A percentile compares a stretch with the other conserved stretches of the same genome.
These are phyloP conservation scores for Myotis lucifugus DNA, from an alignment of 2,113 vertebrate genomes.

Conservation along the genomic window DNA sequence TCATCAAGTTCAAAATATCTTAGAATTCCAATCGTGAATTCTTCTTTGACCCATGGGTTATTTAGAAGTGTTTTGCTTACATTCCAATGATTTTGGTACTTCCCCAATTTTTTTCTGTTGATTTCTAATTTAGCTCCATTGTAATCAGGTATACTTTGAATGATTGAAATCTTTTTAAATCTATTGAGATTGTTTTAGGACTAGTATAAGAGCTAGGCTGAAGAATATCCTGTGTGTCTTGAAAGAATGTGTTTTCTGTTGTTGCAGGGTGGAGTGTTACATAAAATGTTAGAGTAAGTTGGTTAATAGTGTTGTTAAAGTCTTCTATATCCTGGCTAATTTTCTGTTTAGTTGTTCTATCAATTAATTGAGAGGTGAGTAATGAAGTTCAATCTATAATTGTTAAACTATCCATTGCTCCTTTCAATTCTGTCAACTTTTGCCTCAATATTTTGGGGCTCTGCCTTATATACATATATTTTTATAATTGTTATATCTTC, in stretches of 20 bases:
- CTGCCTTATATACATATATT: not conserved
- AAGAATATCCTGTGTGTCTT: not conserved
- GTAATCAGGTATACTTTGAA: not conserved
- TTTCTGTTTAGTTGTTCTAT: not conserved
- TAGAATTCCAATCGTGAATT: not conserved
- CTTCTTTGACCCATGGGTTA: not conserved
- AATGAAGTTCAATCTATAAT: not conserved
- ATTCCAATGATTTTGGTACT: not conserved
- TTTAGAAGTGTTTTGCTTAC: not conserved
- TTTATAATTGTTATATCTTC: not conserved
- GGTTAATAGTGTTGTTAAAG: not conserved
- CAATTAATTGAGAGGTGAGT: not conserved
- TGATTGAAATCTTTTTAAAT: not conserved
- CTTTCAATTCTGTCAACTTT: not conserved
- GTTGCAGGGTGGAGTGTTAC: too few species aligned
- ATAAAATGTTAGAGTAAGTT: not conserved
- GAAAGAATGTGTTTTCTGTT: not conserved
- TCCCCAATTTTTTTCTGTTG: not conserved
- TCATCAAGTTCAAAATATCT: not conserved
- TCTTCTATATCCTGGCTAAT: not conserved
- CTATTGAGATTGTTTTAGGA: conserved; percentile 13
- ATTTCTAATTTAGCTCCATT: not conserved
- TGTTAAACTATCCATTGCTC: not conserved
- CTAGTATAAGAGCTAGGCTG: not conserved
- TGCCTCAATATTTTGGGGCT: not conserved